phyloP scores from a whole-genome alignment of 2,888 invertebrate species.

The Parnassius smintheus region DNA sequence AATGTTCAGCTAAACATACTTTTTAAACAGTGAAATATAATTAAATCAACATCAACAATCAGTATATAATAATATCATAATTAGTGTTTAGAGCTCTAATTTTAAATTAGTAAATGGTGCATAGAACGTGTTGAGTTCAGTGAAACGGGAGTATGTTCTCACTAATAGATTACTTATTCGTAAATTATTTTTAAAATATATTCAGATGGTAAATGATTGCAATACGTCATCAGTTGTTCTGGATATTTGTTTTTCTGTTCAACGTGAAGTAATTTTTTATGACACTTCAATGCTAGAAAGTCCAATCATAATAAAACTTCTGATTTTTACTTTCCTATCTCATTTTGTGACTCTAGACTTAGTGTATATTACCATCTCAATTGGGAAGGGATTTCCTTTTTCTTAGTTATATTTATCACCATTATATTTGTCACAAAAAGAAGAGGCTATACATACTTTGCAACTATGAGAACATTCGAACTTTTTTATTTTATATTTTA shows the following conservation, averaged over 20 bases:
- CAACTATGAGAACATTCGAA: slow-evolving; percentile 42
- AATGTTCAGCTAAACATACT: slow-evolving; percentile 33
- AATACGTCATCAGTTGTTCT: too few relatives aligned
- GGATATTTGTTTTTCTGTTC: too few relatives aligned
- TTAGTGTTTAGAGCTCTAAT: slow-evolving; percentile 21
- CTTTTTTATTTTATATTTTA: slow-evolving; percentile 2
- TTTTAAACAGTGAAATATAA: slow-evolving; percentile 38
- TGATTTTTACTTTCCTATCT: slow-evolving; percentile 73
- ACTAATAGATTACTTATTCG: slow-evolving; percentile 7
- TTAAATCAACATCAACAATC: slow-evolving; percentile 5
- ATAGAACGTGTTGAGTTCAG: slow-evolving; percentile 17
- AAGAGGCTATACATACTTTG: slow-evolving; percentile 62
- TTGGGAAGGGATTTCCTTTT: slow-evolving; percentile 43
- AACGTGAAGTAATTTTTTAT: too few relatives aligned
- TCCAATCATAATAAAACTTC: slow-evolving; percentile 55
- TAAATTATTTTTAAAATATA: not conserved
- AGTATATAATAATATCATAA: slow-evolving; percentile 12
- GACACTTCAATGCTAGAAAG: slow-evolving; percentile 30
- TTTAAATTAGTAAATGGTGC: slow-evolving; percentile 25
- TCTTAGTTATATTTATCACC: slow-evolving; percentile 48
- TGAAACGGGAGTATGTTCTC: slow-evolving; percentile 11
- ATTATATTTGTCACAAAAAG: slow-evolving; percentile 70
- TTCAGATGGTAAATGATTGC: slow-evolving; percentile 10
- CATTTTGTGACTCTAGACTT: slow-evolving; percentile 69
- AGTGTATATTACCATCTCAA: slow-evolving; percentile 49